Conservation (phyloP, 1,140 invertebrate species). For the Ectropis grisescens region DNA sequence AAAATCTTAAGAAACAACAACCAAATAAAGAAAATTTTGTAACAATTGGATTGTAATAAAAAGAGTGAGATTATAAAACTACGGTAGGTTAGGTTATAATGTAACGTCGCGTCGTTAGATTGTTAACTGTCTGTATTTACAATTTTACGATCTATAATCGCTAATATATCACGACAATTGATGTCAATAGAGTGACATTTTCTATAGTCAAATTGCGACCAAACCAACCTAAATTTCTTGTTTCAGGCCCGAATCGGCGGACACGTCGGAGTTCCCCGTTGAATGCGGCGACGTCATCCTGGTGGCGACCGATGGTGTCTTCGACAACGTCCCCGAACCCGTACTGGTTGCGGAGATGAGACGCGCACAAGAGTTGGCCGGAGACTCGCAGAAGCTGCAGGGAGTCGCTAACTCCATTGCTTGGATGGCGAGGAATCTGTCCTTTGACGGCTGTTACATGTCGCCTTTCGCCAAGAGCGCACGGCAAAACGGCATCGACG, state of each 20-base stretch:
- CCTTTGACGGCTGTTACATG: conserved; percentile 94
- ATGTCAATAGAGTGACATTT: no score
- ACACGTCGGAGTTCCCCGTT: conserved; percentile 91
- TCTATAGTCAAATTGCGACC: no score
- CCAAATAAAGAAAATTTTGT: no score
- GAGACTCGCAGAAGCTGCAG: conserved; percentile 82
- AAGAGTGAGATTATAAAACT: no score
- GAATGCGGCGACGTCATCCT: conserved; percentile 96
- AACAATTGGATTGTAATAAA: no score
- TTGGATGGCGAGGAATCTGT: conserved; percentile 92
- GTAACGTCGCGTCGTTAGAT: no score
- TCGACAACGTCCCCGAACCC: conserved; percentile 96
- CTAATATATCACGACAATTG: no score
- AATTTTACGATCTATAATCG: no score
- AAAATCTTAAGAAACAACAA: no score
- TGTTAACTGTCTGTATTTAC: no score
- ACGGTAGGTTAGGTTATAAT: no score
- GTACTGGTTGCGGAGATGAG: conserved; percentile 86
- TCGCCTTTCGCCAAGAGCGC: conserved; percentile 96
- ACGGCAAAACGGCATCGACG: conserved; percentile 91
- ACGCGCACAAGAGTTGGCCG: conserved; percentile 63
- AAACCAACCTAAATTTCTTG: no score
- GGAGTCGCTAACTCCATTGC: conserved; percentile 94
- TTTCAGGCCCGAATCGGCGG: conserved; percentile 89
- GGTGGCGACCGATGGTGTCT: conserved; percentile 96